Percentiles rank a stretch among this genome's conserved stretches.
Evolutionary conservation across 2,113 vertebrate genomes (phyloP).

Genomic region (Eulemur macaco): DNA sequence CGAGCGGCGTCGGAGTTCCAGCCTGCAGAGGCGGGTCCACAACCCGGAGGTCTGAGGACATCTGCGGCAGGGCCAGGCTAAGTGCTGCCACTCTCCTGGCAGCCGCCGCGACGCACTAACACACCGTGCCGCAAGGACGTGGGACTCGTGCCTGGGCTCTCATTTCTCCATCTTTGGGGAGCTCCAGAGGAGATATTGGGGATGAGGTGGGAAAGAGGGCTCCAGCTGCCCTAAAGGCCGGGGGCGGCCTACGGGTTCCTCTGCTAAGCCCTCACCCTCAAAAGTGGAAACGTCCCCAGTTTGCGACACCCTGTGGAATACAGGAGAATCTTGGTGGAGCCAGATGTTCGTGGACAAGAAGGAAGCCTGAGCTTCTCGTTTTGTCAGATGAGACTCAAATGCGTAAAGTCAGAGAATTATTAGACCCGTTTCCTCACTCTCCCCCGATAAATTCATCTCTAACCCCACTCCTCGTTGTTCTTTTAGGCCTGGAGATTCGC

Average conservation of each 20-base stretch:
- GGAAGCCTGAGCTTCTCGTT: background rate
- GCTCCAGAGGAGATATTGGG: background rate
- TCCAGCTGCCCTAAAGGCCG: background rate
- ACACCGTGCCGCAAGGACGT: fast-evolving
- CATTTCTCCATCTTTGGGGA: background rate
- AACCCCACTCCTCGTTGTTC: background rate
- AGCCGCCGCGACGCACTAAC: fast-evolving
- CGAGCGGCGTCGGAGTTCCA: background rate
- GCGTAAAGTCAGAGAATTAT: background rate
- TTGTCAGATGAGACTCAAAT: background rate
- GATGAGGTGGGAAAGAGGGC: fast-evolving
- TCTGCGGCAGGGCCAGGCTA: fast-evolving
- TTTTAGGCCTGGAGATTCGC: background rate
- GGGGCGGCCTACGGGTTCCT: background rate
- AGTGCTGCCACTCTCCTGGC: background rate
- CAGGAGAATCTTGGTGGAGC: background rate
- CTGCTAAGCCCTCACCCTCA: too few relatives aligned
- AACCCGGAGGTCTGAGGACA: background rate
- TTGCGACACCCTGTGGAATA: background rate
- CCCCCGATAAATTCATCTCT: background rate
- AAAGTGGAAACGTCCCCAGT: background rate
- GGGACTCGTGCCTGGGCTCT: background rate
- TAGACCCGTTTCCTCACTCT: background rate
- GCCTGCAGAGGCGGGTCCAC: background rate
- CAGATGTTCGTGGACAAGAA: background rate